Conservation (phyloP, 2,888 invertebrate genomes). For the Oxycera nigricornis region DNA sequence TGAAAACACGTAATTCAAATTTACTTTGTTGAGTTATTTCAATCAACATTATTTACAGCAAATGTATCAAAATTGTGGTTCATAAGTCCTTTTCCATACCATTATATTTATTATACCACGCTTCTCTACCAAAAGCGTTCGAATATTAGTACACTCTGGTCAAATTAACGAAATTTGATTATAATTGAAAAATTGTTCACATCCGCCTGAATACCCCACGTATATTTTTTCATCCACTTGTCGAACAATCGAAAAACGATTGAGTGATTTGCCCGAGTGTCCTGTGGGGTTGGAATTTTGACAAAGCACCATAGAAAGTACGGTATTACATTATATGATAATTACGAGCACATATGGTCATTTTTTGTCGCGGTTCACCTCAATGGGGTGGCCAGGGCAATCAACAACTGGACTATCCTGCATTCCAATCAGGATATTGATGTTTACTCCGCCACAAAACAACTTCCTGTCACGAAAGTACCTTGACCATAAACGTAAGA, state of each 20-base stretch:
- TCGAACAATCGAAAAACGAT: background rate
- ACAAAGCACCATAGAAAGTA: background rate
- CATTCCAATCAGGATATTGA: conserved; percentile 50
- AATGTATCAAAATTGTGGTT: too few relatives aligned
- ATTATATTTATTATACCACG: too few relatives aligned
- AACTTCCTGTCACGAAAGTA: conserved; percentile 52
- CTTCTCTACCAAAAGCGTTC: too few relatives aligned
- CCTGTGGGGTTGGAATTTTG: background rate
- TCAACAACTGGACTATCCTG: conserved; percentile 34
- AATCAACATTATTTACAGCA: too few relatives aligned
- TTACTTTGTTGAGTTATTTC: too few relatives aligned
- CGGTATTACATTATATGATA: conserved; percentile 9
- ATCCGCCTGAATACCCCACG: background rate
- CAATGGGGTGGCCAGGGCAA: conserved; percentile 30
- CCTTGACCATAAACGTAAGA: conserved; percentile 43
- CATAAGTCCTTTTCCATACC: too few relatives aligned
- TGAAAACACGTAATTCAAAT: too few relatives aligned
- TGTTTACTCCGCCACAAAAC: conserved; percentile 52
- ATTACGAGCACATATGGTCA: conserved; percentile 44
- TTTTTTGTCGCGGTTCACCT: conserved; percentile 29
- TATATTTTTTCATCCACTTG: conserved; percentile 22
- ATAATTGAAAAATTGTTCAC: conserved; percentile 14
- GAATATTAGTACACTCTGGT: too few relatives aligned
- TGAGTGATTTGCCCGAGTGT: conserved; percentile 33
- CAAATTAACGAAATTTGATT: too few relatives aligned